phyloP scores from a whole-genome alignment of 2,113 vertebrate species.

The Choloepus hoffmanni region DNA sequence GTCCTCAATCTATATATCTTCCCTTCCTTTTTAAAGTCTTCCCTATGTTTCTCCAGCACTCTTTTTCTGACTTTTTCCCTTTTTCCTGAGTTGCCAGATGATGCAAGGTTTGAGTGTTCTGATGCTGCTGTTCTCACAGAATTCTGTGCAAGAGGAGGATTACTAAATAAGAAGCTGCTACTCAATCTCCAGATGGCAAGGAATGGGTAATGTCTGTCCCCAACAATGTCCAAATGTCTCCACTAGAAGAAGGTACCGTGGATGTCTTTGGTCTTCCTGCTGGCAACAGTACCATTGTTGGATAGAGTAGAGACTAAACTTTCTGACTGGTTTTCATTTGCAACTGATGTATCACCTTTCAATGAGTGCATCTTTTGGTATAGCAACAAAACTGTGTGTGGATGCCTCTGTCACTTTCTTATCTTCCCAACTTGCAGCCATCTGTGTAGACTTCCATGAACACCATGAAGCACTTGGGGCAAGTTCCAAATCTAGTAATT shows the following conservation, averaged over 20 bases:
- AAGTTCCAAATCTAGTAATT: slow-evolving; percentile 94
- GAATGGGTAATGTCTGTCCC: slow-evolving; percentile 94
- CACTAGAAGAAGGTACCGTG: slow-evolving; percentile 90
- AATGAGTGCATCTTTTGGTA: slow-evolving; percentile 91
- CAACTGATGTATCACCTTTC: slow-evolving; percentile 81
- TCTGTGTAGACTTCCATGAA: slow-evolving; percentile 94
- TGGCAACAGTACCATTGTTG: slow-evolving; percentile 73
- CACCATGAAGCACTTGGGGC: slow-evolving; percentile 97
- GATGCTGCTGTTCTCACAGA: slow-evolving; percentile 78
- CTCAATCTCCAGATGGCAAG: slow-evolving; percentile 96
- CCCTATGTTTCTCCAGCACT: slow-evolving; percentile 91
- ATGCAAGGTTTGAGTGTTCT: slow-evolving; percentile 77
- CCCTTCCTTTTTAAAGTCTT: slow-evolving; percentile 98
- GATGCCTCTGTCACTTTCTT: slow-evolving; percentile 89
- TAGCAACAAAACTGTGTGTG: slow-evolving; percentile 92
- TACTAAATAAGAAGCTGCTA: slow-evolving; percentile 92
- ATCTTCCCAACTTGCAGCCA: slow-evolving; percentile 96
- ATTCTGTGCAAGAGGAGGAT: slow-evolving; percentile 86
- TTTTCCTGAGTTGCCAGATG: slow-evolving; percentile 87
- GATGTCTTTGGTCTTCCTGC: slow-evolving; percentile 89
- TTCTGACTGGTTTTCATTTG: slow-evolving; percentile 76
- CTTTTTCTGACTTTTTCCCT: slow-evolving; percentile 93
- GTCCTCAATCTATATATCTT: slow-evolving; percentile 96
- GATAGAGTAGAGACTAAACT: slow-evolving; percentile 74
- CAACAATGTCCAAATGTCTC: slow-evolving; percentile 93